A percentile compares a stretch with the other conserved stretches of the same genome.
Conservation (phyloP, 1,140 invertebrate species). For the Pomacea maculata region DNA sequence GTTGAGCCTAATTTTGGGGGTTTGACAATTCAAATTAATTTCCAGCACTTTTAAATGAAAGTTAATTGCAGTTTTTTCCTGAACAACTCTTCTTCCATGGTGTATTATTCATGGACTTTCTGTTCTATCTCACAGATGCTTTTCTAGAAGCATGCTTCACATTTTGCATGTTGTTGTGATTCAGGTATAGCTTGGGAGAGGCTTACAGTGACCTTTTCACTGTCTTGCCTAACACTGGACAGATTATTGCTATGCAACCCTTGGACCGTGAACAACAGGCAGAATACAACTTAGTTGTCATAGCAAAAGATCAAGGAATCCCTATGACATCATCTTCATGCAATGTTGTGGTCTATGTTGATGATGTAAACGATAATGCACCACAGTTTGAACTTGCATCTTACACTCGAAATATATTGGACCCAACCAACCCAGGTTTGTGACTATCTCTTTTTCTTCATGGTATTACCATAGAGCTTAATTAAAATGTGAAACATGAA, state of each 20-base stretch:
- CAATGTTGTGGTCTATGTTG: constrained; percentile 52
- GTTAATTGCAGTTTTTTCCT: not conserved
- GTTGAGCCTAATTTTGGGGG: not conserved
- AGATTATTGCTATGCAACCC: constrained; percentile 76
- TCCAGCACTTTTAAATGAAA: not conserved
- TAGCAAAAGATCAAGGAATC: constrained; percentile 69
- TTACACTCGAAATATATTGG: constrained; percentile 45
- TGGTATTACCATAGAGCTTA: not conserved
- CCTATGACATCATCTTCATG: constrained; percentile 42
- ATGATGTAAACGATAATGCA: constrained; percentile 93
- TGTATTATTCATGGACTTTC: not conserved
- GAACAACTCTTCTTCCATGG: not conserved
- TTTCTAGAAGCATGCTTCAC: no score
- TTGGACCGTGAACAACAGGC: constrained; percentile 80
- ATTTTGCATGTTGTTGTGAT: not conserved
- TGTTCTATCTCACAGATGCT: not conserved
- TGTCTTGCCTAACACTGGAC: constrained; percentile 85
- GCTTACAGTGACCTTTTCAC: constrained; percentile 76
- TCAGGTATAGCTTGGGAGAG: constrained; percentile 50
- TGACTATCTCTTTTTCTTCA: not conserved
- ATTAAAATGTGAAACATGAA: not conserved
- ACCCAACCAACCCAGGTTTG: constrained; percentile 48
- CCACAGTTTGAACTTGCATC: constrained; percentile 76
- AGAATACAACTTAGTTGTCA: constrained; percentile 80
- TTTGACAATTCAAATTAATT: not conserved